Conservation (phyloP, 2,113 vertebrate genomes). For the Pycnonotus jocosus region DNA sequence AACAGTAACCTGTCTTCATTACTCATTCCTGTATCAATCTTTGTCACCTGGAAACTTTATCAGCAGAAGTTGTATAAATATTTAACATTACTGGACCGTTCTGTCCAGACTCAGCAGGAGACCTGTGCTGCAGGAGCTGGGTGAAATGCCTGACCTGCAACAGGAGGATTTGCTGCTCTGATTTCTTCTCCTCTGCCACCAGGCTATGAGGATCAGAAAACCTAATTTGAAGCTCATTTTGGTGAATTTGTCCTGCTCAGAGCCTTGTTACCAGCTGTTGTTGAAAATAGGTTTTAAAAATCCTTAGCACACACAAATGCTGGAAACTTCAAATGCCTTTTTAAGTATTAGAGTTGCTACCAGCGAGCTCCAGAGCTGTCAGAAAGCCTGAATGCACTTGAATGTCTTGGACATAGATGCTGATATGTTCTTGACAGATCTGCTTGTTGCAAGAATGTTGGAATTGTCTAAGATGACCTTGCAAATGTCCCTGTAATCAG, state of each 20-base stretch:
- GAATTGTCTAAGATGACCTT: background rate
- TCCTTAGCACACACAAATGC: background rate
- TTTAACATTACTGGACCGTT: background rate
- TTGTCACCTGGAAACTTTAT: slow-evolving; percentile 50
- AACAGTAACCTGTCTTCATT: slow-evolving; percentile 39
- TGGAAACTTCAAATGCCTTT: background rate
- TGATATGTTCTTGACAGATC: background rate
- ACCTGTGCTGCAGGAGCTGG: background rate
- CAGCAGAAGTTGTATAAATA: slow-evolving; percentile 37
- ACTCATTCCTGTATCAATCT: slow-evolving; percentile 44
- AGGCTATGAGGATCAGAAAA: background rate
- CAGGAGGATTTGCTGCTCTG: background rate
- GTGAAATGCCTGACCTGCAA: background rate
- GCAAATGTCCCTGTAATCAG: background rate
- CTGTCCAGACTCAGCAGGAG: background rate
- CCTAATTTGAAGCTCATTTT: background rate
- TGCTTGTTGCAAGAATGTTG: background rate
- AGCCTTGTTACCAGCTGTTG: background rate
- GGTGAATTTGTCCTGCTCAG: background rate
- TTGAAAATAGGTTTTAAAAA: background rate
- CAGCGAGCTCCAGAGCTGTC: background rate
- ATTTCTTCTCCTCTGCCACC: background rate
- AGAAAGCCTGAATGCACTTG: background rate
- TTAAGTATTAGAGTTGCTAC: background rate
- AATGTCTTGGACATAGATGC: background rate